phyloP scores from a whole-genome alignment of 2,888 invertebrate species.

The Pogonocherus hispidulus region DNA sequence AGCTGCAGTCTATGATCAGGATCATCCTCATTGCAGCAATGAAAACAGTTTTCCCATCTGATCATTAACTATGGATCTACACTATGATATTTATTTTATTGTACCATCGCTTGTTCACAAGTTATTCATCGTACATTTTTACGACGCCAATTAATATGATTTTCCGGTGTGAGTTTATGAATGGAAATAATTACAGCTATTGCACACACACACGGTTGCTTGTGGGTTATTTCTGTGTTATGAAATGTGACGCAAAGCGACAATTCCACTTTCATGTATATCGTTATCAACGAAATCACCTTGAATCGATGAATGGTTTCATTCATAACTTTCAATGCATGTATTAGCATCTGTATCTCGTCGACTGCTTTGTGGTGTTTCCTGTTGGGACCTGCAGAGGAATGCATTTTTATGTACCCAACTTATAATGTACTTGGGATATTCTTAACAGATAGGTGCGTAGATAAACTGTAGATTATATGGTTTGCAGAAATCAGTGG shows the following conservation, averaged over 20 bases:
- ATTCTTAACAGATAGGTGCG: too few species aligned
- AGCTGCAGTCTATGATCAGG: too few species aligned
- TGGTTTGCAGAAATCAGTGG: too few species aligned
- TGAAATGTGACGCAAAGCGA: conserved; percentile 24
- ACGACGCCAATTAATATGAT: conserved; percentile 24
- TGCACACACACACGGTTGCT: conserved; percentile 19
- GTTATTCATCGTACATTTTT: conserved; percentile 20
- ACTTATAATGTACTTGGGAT: too few species aligned
- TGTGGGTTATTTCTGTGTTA: conserved; percentile 25
- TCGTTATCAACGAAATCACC: conserved; percentile 28
- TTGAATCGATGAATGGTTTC: conserved; percentile 32
- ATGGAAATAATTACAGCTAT: conserved; percentile 29
- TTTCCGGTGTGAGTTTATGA: conserved; percentile 26
- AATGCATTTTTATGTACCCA: not conserved
- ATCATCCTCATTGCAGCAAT: too few species aligned
- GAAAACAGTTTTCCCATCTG: too few species aligned
- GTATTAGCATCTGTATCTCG: not conserved
- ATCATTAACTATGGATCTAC: too few species aligned
- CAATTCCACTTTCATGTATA: conserved; percentile 15
- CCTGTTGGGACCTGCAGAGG: conserved; percentile 2
- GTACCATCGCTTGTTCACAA: conserved; percentile 7
- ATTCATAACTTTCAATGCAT: conserved; percentile 22
- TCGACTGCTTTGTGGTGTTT: not conserved
- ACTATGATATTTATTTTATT: conserved; percentile 5
- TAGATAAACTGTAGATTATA: too few species aligned